Base-by-base conservation (phyloP, 2,888 invertebrate species). In the Drosophila nr. medialis region DNA sequence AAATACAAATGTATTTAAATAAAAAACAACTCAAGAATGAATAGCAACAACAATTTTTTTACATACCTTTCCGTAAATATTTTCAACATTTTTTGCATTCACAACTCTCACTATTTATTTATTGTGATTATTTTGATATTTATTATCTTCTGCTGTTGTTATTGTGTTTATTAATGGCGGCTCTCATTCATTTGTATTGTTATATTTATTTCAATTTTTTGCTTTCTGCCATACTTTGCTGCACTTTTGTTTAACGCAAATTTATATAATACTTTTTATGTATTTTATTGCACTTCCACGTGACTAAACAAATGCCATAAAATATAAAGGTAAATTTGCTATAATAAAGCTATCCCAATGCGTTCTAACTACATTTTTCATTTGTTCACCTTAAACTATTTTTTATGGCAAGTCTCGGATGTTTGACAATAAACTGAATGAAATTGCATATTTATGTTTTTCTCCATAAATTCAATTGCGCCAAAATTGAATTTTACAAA, bases 281-380 rank as follows among this genome's bases (percentile, higher is more conserved):
- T 77, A 72, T 88, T 88, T 86, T 80, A 86, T 86, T 54, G 75
- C 68, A 71, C 76, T 88, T 86, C 80, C 86, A 84, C 61, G 75
- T 77, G 77, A 82, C 84, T 84, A 79, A 82, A 51, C 86, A 83
- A 83, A 82, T 72, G 27, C 77, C 71, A 82, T 82, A 72, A 82
- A 86, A 74, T 80, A 69, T 75, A 68, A 68, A 64, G 72, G 65
- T 66, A 70, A 83, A 73, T 77, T n/a, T 38, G 15, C 71, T 69
- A 83, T 85, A 74, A 80, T 64, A 50, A 69, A 66, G 66, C 72
- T 77, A 65, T 69, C 45, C 24, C 34, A 59, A 72, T 66, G 32
- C 58, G 49, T 74, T 63, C n/a, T 66, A 36, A 34, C 50, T 50
- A 27, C 29, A 66, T 69, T 75, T 75, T 60, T 67, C 68, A 77